These are phyloP conservation scores for Zaprionus lineosus DNA, from an alignment of 2,888 invertebrate genomes.

Conservation along the genomic window DNA sequence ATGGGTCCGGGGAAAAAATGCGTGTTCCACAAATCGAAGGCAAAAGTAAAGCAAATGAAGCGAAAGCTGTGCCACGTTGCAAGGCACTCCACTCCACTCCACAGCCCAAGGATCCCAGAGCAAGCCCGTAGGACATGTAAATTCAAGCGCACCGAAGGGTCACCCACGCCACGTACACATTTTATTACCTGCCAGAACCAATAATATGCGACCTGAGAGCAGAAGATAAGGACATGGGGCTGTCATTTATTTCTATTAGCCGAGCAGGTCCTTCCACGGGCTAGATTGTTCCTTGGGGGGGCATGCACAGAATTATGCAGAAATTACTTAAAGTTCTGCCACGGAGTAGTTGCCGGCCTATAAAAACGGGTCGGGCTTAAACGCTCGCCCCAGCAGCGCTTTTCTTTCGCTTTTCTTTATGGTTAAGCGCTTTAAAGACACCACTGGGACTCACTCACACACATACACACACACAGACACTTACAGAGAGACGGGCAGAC, in stretches of 20 bases:
- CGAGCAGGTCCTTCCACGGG: constrained; percentile 28
- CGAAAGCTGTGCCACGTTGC: too few species aligned
- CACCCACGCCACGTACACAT: neutral
- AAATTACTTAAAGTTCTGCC: constrained; percentile 68
- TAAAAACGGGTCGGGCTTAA: constrained; percentile 37
- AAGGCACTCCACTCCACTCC: too few species aligned
- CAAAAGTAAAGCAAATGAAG: neutral
- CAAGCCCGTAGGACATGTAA: too few species aligned
- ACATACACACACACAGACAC: constrained; percentile 14
- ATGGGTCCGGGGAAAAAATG: too few species aligned
- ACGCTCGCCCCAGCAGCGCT: constrained; percentile 26
- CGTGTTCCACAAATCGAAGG: too few species aligned
- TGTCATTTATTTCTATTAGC: constrained; percentile 51
- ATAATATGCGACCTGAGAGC: constrained; percentile 3
- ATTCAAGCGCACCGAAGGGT: neutral
- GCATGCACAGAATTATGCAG: constrained; percentile 64
- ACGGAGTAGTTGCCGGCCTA: constrained; percentile 58
- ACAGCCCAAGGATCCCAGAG: too few species aligned
- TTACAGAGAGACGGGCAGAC: too few species aligned
- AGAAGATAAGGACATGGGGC: constrained; percentile 3
- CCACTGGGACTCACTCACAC: constrained; percentile 56
- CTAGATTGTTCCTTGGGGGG: constrained; percentile 49
- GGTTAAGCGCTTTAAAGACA: constrained; percentile 75
- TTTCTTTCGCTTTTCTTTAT: constrained; percentile 39
- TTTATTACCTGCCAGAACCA: constrained; percentile 14